Base-by-base conservation (phyloP, 2,113 vertebrate genomes). In the Emydocephalus ijimae region DNA sequence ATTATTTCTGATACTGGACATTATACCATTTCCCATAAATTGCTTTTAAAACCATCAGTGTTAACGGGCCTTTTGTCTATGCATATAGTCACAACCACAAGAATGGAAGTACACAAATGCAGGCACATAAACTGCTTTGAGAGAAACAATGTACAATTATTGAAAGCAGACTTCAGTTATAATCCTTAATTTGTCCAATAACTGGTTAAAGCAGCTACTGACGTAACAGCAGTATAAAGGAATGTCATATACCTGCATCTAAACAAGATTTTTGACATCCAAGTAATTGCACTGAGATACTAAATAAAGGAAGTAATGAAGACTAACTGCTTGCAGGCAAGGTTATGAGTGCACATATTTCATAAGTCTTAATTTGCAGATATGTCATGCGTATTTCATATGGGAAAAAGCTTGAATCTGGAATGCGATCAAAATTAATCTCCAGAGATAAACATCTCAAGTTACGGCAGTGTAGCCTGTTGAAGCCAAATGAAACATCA, bases 21-120 rank as follows among this genome's bases (percentile, higher is more conserved):
- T 81, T 39, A 39, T 39, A 20, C 15, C 2, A 6, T 39, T 18
- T 34, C 34, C 69, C 34, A 39, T 20, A 39, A 39, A 81, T 39
- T 39, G 15, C 15, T 81, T 7, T 43, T 43, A 81, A 81, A 81
- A 81, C 34, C 34, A 81, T 81, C 69, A 18, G 21, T 1, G 18
- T 39, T 74, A 74, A 74, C 20, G 15, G n/a, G 0, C 8, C 34
- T 9, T n/a, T 89, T 15, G 14, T 0, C 5, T 3, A 45, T 26
- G 11, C 3, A 26, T 3, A 24, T 14, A 21, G 56, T 48, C 64
- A 57, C 39, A 56, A 55, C 18, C 54, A 85, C 29, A 64, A 88
- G 0, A 24, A 50, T 91, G 24, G 87, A 14, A 89, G 8, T 12
- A 91, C 39, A 90, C 2, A 18, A 85, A 52, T 2, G 34, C 54